Conservation (phyloP, 2,113 vertebrate species). For the Sylvietta virens region DNA sequence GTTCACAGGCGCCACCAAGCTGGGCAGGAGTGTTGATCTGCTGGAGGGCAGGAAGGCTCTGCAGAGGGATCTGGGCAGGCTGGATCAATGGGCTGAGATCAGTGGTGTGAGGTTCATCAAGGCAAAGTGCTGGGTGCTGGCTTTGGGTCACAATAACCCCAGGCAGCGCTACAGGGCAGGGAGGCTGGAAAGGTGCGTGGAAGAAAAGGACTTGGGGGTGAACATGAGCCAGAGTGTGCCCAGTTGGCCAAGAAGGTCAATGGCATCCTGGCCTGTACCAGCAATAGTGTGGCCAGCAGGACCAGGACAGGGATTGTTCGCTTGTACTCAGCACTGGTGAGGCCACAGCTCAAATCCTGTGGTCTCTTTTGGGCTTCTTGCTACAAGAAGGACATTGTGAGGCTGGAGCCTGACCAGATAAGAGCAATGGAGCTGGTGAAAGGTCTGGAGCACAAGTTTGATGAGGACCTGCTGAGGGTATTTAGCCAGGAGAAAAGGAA, state of each 20-base stretch:
- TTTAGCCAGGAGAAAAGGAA: neutral
- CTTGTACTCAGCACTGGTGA: neutral
- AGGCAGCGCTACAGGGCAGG: neutral
- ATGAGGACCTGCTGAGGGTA: neutral
- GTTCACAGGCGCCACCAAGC: neutral
- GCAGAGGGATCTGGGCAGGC: neutral
- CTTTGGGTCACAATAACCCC: neutral
- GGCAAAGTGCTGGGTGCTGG: neutral
- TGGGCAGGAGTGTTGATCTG: neutral
- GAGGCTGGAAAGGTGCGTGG: neutral
- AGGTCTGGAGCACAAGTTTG: neutral
- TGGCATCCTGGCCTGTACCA: neutral
- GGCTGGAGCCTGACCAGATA: neutral
- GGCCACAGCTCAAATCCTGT: neutral
- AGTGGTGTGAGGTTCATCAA: neutral
- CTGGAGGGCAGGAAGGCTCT: neutral
- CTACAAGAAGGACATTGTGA: neutral
- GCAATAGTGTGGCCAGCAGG: neutral
- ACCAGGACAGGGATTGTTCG: accelerated
- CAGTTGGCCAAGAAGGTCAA: neutral
- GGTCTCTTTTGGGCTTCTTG: neutral
- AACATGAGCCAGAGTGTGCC: neutral
- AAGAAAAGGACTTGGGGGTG: neutral
- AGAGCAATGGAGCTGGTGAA: neutral
- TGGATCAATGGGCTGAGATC: neutral